These are phyloP conservation scores for Rhyacophila brunnea DNA, from an alignment of 1,140 invertebrate genomes.

Conservation along the genomic window DNA sequence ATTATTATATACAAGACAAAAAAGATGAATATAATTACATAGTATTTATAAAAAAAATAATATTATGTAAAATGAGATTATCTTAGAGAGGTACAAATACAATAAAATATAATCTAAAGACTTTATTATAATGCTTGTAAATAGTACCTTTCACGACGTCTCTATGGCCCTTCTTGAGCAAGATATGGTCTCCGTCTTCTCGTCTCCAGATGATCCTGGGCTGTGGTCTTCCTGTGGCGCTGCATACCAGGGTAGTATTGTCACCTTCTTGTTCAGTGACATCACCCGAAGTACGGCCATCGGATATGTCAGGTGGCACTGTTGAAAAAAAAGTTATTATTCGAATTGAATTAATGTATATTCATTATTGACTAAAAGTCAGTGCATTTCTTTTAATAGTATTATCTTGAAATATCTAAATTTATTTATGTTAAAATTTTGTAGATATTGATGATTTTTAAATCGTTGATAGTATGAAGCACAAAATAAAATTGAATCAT, in stretches of 20 bases:
- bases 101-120: too few relatives aligned
- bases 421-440: neutral
- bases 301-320: slow-evolving; percentile 75
- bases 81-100: too few relatives aligned
- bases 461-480: neutral
- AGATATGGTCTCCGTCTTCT: slow-evolving; percentile 59
- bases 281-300: slow-evolving; percentile 73
- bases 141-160: slow-evolving; percentile 44
- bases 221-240: slow-evolving; percentile 67
- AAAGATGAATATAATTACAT: too few relatives aligned
- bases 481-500: too few relatives aligned
- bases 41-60: too few relatives aligned
- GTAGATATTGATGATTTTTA: neutral
- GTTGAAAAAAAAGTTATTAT: slow-evolving; percentile 38
- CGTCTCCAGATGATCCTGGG: slow-evolving; percentile 69
- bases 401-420: too few relatives aligned
- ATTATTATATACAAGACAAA: too few relatives aligned
- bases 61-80: too few relatives aligned
- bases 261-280: slow-evolving; percentile 70
- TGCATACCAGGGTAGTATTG: slow-evolving; percentile 73
- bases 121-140: too few relatives aligned
- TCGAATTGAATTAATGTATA: too few relatives aligned
- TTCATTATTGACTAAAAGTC: too few relatives aligned
- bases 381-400: too few relatives aligned
- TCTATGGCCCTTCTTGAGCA: slow-evolving; percentile 44